Base-by-base conservation (phyloP, 2,888 invertebrate genomes). In the Xanthorhoe spadicearia region DNA sequence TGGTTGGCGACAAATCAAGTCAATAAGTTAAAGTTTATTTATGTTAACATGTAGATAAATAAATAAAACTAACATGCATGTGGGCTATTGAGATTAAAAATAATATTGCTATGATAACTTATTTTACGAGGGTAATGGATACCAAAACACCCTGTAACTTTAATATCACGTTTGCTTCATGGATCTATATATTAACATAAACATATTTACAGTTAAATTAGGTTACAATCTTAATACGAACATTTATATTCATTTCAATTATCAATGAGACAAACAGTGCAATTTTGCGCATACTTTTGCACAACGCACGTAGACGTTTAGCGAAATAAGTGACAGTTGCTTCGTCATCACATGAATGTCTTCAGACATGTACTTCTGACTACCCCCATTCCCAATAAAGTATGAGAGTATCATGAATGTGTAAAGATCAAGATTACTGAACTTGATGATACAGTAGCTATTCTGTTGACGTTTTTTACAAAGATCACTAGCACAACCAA, bases 81-180 rank as follows among this genome's bases (percentile, higher is more conserved):
- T 0, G 7, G 32, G 32, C 32, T 32, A 32, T 32, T 32, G 32
- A 32, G 38, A 38, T 38, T 43, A 13, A 43, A 43, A 43, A 43
- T 13, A 43, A 43, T 13, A 43, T 43, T 43, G 10, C 10, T 38
- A 38, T 43, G 13, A 3, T 0, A 13, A 13, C 38, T 43, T 38
- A 38, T 38, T 38, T 38, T 38, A 38, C 10, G 38, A 3, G 38
- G 38, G 13, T 38, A 43, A 43, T 43, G 38, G 38, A 9, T 13
- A 43, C 38, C 38, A 43, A 43, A 50, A 50, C 17, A 50, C 49
- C 49, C 49, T 50, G 49, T 50, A 50, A 18, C 10, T 19, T 50
- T 50, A 50, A 50, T 50, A 50, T 50, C 49, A 50, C 49, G 17
- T 50, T 50, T 50, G 17, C 49, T 50, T 19, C 49, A 50, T 17